Conservation (phyloP, 2,797 vertebrate genomes). For the Sebastes diploproa region DNA sequence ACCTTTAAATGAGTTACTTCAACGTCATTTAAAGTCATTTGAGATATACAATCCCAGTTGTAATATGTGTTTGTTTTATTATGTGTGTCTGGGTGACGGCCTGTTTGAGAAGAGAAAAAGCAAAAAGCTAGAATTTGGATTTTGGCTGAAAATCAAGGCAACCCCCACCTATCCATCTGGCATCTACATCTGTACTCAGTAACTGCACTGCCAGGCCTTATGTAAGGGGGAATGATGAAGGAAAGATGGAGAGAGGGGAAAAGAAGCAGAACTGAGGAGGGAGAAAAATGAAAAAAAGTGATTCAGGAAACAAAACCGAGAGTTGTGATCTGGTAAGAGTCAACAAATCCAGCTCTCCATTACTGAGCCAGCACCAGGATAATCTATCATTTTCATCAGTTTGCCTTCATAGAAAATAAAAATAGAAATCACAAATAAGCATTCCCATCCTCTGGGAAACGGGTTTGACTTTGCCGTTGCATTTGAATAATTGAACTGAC, state of each 20-base stretch:
- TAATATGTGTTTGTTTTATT: neutral
- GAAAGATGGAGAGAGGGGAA: neutral
- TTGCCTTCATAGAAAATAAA: conserved; percentile 24
- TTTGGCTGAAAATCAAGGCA: conserved; percentile 46
- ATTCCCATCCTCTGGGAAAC: neutral
- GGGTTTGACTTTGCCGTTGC: conserved; percentile 18
- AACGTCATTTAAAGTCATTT: neutral
- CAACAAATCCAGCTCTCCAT: conserved; percentile 30
- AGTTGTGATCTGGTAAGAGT: neutral
- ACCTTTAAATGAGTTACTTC: neutral
- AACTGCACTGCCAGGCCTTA: conserved; percentile 13
- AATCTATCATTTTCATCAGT: conserved; percentile 21
- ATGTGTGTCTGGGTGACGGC: neutral
- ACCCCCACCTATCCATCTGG: conserved; percentile 57
- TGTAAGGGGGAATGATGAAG: conserved; percentile 1
- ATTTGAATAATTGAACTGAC: conserved; percentile 43
- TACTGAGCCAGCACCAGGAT: neutral
- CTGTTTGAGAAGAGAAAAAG: neutral
- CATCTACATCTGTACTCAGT: conserved; percentile 35
- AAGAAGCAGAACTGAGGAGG: neutral
- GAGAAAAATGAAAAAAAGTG: neutral
- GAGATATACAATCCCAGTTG: neutral
- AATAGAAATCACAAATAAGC: conserved; percentile 16
- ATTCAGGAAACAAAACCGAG: neutral
- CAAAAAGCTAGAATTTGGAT: conserved; percentile 18